Evolutionary conservation across 1,140 invertebrate genomes (phyloP).

Genomic region (Leptinotarsa lineolata): DNA sequence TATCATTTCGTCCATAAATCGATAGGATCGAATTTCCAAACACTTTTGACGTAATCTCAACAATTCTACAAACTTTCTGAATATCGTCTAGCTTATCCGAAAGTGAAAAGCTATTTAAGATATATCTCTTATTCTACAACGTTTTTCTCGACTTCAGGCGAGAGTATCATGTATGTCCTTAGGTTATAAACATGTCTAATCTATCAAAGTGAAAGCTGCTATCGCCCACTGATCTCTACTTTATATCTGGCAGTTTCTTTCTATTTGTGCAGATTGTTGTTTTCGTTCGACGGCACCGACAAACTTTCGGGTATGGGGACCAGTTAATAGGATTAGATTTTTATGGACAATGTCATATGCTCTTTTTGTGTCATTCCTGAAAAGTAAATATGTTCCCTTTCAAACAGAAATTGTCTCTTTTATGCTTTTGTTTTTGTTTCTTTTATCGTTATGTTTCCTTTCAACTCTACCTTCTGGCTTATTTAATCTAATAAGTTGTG

Average conservation of each 20-base stretch:
- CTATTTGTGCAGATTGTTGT: slow-evolving; percentile 26
- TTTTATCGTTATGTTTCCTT: slow-evolving; percentile 18
- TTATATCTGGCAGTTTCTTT: slow-evolving; percentile 37
- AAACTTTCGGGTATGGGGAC: slow-evolving; percentile 38
- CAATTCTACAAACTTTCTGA: background rate
- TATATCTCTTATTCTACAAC: slow-evolving; percentile 10
- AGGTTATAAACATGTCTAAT: slow-evolving; percentile 30
- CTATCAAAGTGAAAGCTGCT: slow-evolving; percentile 36
- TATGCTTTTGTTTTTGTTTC: slow-evolving; percentile 27
- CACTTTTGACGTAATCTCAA: background rate
- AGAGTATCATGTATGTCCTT: slow-evolving; percentile 1
- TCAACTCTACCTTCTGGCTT: slow-evolving; percentile 19
- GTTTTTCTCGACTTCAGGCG: slow-evolving; percentile 8
- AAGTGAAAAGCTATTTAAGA: slow-evolving; percentile 9
- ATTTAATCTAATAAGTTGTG: slow-evolving; percentile 17
- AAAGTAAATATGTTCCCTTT: slow-evolving; percentile 39
- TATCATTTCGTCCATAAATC: too few relatives aligned
- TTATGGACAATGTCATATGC: slow-evolving; percentile 53
- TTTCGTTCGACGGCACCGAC: slow-evolving; percentile 32
- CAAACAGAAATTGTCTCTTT: slow-evolving; percentile 23
- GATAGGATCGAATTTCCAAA: too few relatives aligned
- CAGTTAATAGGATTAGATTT: slow-evolving; percentile 54
- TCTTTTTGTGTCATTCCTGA: slow-evolving; percentile 39
- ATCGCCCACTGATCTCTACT: slow-evolving; percentile 33
- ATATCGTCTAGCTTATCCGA: background rate